A percentile compares a stretch with the other conserved stretches of the same genome.
Conservation (phyloP, 2,113 vertebrate genomes). For the Oryzias celebensis region DNA sequence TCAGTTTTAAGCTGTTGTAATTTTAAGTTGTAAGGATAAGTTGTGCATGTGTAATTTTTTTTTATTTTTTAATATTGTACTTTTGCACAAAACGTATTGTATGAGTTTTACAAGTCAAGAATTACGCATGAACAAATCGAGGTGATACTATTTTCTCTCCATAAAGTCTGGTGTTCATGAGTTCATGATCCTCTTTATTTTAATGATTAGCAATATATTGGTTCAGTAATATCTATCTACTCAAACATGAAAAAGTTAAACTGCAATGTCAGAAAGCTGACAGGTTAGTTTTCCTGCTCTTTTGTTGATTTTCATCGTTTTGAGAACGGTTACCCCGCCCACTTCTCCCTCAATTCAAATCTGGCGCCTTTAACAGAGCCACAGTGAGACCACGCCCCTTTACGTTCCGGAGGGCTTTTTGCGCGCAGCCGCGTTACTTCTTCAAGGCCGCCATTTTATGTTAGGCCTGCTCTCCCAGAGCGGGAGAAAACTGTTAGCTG, state of each 20-base stretch:
- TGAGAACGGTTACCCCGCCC: slow-evolving; percentile 41
- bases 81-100: no score
- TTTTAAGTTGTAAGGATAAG: no score
- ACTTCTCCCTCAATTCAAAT: slow-evolving; percentile 60
- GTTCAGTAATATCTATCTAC: no score
- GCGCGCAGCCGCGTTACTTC: slow-evolving; percentile 79
- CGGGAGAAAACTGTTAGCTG: slow-evolving; percentile 80
- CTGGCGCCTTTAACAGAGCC: slow-evolving; percentile 53
- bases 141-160: no score
- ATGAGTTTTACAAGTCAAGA: no score
- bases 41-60: no score
- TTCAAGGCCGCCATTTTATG: slow-evolving; percentile 90
- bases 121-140: no score
- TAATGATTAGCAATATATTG: not conserved
- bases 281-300: not conserved
- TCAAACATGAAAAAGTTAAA: not conserved
- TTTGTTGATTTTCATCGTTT: not conserved
- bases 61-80: no score
- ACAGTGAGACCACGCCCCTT: slow-evolving; percentile 38
- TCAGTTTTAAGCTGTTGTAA: no score
- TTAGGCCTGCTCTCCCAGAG: slow-evolving; percentile 79
- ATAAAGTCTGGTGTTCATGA: no score
- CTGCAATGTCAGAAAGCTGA: not conserved
- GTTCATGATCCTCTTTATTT: no score
- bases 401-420: slow-evolving; percentile 4